phyloP scores from a whole-genome alignment of 2,113 vertebrate species.

The Dascyllus trimaculatus region DNA sequence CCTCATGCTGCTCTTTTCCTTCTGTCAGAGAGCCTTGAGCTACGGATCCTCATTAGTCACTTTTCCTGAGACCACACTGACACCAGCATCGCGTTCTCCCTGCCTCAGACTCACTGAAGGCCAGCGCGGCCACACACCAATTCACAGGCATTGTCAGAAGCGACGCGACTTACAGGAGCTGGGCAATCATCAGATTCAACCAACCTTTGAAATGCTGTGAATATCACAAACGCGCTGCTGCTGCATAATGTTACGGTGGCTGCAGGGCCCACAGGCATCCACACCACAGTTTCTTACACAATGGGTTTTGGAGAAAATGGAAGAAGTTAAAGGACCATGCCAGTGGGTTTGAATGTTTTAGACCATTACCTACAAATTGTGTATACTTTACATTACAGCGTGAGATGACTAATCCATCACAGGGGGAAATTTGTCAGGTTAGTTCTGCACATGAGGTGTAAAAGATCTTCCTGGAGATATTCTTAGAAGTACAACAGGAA shows the following conservation, averaged over 20 bases:
- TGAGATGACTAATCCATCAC: conserved; percentile 2
- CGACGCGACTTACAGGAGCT: conserved; percentile 38
- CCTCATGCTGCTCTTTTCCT: conserved; percentile 42
- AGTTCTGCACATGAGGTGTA: neutral
- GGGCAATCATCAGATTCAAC: conserved; percentile 64
- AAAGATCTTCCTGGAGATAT: neutral
- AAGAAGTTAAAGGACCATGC: conserved; percentile 22
- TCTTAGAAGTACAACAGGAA: neutral
- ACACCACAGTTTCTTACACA: neutral
- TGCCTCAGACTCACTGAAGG: conserved; percentile 52
- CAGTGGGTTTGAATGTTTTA: conserved; percentile 42
- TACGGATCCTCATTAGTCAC: conserved; percentile 75
- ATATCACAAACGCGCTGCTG: conserved; percentile 35
- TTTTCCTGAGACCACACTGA: conserved; percentile 56
- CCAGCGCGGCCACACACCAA: conserved; percentile 47
- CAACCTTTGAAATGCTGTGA: conserved; percentile 66
- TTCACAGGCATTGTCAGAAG: conserved; percentile 53
- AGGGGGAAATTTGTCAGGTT: neutral
- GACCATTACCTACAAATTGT: conserved; percentile 44
- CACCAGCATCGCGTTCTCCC: conserved; percentile 30
- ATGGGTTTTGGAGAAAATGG: conserved; percentile 11
- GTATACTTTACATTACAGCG: neutral
- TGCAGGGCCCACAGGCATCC: conserved; percentile 22
- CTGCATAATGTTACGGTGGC: conserved; percentile 27
- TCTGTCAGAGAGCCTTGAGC: conserved; percentile 62